Evolutionary conservation across 2,113 vertebrate genomes (phyloP), one percentile per base, ranked within the genome.

Genomic region (Anser brachyrhynchus): DNA sequence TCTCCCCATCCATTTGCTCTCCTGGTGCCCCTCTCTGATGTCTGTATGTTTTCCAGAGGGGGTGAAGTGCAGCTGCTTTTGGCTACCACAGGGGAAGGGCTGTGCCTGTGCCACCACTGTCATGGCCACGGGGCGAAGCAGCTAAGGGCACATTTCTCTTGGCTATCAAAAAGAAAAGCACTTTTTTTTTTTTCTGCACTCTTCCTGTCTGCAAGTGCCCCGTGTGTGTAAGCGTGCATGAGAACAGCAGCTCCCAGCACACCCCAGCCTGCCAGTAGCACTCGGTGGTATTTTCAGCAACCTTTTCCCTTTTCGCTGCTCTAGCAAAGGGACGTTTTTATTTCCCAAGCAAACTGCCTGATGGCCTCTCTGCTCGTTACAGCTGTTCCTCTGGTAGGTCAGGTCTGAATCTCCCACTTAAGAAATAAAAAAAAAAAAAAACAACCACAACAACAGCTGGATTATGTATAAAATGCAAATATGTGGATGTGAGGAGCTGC

Each of bases 351-450:
- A 55, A 76, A 78, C 65, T 84, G 44, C 19, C 52, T 70, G 5
- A 37, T 83, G 23, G 39, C 52, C 46, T 87, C 83, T 89, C 41
- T 83, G 46, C 74, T 85, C 74, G 9, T 91, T 91, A 72, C 55
- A 75, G 61, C 10, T 55, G 18, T 64, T 90, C 49, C 46, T 93
- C 15, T 39, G 46, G 51, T 31, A 15, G 43, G 37, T 6, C 28
- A 69, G 69, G 43, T 67, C 57, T 55, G 55, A 87, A 39, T 73
- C 59, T 64, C 19, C 51, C 9, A 6, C 54, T 84, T 92, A 58
- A 61, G 28, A 33, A 62, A 15, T 43, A 14, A 25, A 51, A 70
- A n/a, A 62, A 37, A 41, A 29, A 64, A 64, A 54, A 23, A 29
- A 28, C 28, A 51, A 51, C 49, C 28, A 80, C 2, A 3, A 39